Percentiles rank a stretch among this genome's conserved stretches.
Evolutionary conservation across 2,888 invertebrate genomes (phyloP).

Genomic region (Heliconius ethilla): DNA sequence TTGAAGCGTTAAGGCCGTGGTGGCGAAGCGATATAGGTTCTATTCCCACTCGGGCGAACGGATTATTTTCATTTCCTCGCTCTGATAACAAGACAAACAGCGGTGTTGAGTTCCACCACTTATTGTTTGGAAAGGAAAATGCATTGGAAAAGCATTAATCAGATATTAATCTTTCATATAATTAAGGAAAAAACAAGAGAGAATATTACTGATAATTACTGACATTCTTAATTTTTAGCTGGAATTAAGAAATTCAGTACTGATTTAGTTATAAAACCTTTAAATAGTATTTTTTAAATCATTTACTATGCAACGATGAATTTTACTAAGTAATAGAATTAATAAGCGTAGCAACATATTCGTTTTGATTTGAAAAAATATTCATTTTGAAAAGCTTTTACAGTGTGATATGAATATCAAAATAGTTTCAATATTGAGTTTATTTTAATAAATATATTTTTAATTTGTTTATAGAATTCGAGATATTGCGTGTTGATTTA

Average conservation of each 20-base stretch:
- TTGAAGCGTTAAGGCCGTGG: not conserved
- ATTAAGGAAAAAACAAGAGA: too few relatives aligned
- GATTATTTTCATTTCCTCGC: not conserved
- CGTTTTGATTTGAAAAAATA: conserved; percentile 9
- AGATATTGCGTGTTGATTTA: too few relatives aligned
- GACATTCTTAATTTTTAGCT: not conserved
- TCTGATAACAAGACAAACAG: not conserved
- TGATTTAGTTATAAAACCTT: not conserved
- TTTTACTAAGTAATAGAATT: not conserved
- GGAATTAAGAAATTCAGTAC: not conserved
- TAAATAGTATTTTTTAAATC: not conserved
- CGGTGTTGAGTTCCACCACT: not conserved
- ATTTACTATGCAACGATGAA: not conserved
- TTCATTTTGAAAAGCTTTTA: not conserved
- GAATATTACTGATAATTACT: not conserved
- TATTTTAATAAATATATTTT: not conserved
- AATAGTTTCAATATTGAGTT: not conserved
- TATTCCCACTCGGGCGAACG: not conserved
- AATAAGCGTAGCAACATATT: not conserved
- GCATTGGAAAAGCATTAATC: too few relatives aligned
- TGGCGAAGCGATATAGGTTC: not conserved
- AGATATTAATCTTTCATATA: too few relatives aligned
- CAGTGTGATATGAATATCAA: not conserved
- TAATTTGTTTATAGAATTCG: not conserved
- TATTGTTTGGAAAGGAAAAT: too few relatives aligned